Evolutionary conservation across 1,140 invertebrate species (phyloP).

Genomic region (Copidosoma floridanum): DNA sequence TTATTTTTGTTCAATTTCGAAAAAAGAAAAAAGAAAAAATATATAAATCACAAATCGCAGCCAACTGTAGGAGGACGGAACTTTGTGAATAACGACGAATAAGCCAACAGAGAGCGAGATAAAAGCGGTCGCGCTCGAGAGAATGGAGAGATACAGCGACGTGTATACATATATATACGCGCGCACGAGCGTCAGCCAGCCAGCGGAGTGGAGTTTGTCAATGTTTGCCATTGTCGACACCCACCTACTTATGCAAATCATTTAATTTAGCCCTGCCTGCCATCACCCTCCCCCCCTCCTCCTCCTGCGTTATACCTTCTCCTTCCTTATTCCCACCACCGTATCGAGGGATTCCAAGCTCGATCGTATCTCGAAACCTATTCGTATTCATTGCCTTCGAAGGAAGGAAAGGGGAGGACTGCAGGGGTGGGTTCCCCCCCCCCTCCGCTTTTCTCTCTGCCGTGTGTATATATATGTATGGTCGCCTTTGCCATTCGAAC

Average conservation of each 20-base stretch:
- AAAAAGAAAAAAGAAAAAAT: no score
- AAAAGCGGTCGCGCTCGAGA: background rate
- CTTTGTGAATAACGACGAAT: constrained; percentile 8
- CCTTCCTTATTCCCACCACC: no score
- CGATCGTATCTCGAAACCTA: constrained; percentile 57
- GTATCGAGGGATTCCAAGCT: constrained; percentile 39
- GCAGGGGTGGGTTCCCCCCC: constrained; percentile 14
- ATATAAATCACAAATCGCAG: no score
- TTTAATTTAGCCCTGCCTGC: constrained; percentile 56
- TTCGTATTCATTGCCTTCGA: constrained; percentile 58
- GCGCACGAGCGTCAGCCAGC: background rate
- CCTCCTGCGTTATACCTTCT: constrained; percentile 28
- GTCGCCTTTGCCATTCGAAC: constrained; percentile 15
- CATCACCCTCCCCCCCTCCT: constrained; percentile 1
- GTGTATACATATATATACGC: no score
- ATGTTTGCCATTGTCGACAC: constrained; percentile 59
- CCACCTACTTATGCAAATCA: constrained; percentile 60
- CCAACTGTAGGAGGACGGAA: background rate
- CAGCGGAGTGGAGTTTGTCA: constrained; percentile 53
- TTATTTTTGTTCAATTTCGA: no score
- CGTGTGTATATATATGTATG: background rate
- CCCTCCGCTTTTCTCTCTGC: background rate
- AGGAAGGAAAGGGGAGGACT: constrained; percentile 41
- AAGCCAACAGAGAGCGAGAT: background rate
- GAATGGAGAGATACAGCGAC: background rate